Evolutionary conservation across 2,888 invertebrate genomes (phyloP).

Genomic region (Caenorhabditis becei): DNA sequence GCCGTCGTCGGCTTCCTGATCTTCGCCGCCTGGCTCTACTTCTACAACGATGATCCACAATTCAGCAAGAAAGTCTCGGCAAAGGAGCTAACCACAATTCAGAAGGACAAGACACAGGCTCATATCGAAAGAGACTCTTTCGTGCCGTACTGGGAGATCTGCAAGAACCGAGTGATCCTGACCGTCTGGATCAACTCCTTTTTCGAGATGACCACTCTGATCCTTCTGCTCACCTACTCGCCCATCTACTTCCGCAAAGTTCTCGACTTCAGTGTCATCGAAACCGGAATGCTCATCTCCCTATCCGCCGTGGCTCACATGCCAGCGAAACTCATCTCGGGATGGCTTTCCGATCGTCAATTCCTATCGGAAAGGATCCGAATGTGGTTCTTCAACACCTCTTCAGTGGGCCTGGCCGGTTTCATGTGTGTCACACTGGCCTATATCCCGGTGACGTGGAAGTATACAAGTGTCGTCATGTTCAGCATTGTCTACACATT

Average conservation of each 20-base stretch:
- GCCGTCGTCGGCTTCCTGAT: constrained; percentile 57
- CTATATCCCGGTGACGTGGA: constrained; percentile 64
- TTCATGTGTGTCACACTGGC: constrained; percentile 68
- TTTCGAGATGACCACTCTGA: constrained; percentile 77
- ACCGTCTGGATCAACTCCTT: constrained; percentile 77
- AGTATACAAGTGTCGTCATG: constrained; percentile 65
- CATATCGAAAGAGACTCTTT: constrained; percentile 76
- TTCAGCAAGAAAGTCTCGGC: constrained; percentile 53
- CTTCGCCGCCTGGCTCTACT: constrained; percentile 66
- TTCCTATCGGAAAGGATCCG: constrained; percentile 68
- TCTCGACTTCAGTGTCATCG: constrained; percentile 68
- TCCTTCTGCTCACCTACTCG: constrained; percentile 77
- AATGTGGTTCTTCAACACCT: constrained; percentile 74
- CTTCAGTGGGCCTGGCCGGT: constrained; percentile 72
- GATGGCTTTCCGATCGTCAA: constrained; percentile 71
- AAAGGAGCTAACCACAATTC: constrained; percentile 71
- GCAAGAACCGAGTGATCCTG: constrained; percentile 73
- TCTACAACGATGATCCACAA: constrained; percentile 73
- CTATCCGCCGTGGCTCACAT: constrained; percentile 63
- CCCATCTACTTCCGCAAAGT: constrained; percentile 76
- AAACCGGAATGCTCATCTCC: constrained; percentile 68
- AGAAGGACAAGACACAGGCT: constrained; percentile 74
- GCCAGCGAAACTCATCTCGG: constrained; percentile 74
- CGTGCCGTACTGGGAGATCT: constrained; percentile 76
- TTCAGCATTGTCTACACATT: constrained; percentile 73